A percentile compares a stretch with the other conserved stretches of the same genome.
Evolutionary conservation across 2,797 vertebrate genomes (phyloP).

Genomic region (Amblyraja radiata): DNA sequence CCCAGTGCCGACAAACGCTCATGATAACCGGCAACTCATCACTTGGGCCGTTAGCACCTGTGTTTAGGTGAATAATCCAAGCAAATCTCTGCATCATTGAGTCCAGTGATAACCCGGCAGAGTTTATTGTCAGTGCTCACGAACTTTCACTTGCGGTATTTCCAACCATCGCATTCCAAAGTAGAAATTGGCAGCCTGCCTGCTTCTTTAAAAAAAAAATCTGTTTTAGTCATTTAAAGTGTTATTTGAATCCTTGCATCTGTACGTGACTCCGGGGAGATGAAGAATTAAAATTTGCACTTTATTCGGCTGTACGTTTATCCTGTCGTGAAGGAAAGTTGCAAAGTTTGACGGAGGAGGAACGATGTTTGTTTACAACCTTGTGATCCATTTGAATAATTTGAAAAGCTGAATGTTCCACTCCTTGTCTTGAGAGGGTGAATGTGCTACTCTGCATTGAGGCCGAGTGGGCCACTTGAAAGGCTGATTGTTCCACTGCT

Average conservation of each 20-base stretch:
- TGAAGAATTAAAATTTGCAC: neutral
- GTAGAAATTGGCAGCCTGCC: neutral
- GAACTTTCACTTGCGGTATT: neutral
- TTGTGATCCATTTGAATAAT: neutral
- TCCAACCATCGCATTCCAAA: neutral
- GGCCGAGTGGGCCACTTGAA: neutral
- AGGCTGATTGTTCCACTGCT: neutral
- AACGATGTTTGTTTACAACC: neutral
- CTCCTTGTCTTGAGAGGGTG: neutral
- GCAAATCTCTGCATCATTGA: neutral
- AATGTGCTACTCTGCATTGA: too few species aligned
- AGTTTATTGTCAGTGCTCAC: neutral
- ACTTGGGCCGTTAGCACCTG: neutral
- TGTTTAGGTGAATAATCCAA: neutral
- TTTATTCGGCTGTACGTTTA: neutral
- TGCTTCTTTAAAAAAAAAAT: neutral
- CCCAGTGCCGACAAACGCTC: too few species aligned
- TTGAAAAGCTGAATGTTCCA: neutral
- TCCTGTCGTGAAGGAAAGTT: neutral
- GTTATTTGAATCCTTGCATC: conserved; percentile 15
- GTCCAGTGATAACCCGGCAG: neutral
- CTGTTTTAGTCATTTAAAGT: conserved; percentile 14
- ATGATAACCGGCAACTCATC: too few species aligned
- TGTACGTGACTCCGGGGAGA: neutral
- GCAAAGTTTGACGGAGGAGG: neutral